Base-by-base conservation (phyloP, 2,797 vertebrate species). In the Pteronotus mesoamericanus region DNA sequence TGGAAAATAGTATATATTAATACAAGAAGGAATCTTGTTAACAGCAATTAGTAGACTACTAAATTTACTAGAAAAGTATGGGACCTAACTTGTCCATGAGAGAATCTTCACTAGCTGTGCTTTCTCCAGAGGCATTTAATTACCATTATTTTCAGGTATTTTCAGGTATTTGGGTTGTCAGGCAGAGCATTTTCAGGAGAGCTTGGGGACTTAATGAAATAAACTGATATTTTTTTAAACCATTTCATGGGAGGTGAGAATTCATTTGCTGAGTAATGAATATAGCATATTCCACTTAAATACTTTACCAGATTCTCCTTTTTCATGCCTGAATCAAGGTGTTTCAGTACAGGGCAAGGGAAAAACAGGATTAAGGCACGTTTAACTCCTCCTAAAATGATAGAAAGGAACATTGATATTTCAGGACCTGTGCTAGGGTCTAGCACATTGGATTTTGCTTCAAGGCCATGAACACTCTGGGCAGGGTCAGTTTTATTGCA, bases 181-280 rank as follows among this genome's bases (percentile, higher is more conserved):
- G n/a, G 16, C 18, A 94, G 64, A 80, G 29, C 2, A 24, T 83
- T 96, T 96, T 87, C 11, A 44, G 57, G 74, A 85, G 44, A 75
- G 29, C 21, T 79, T 80, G 46, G 9, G 39, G n/a, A 80, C 37
- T 90, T 89, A 68, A 86, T 74, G 78, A 94, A 96, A 82, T 96
- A 91, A 95, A 93, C 34, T 80, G 42, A 77, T 37, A 51, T 87
- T 46, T 75, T 79, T 51, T 92, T 71, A 22, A 3, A 77, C 22
- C 59, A 80, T 83, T 95, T 91, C 34, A 75, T 37, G 21, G n/a
- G 78, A 92, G 26, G 72, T 94, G 61, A 85, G 71, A 91, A 87
- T 88, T 94, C 72, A 88, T 75, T 92, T 92, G 42, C 87, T 61
- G 44, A 86, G 82, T 89, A 96, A 93, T 78, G 87, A 97, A 34